A percentile compares a stretch with the other conserved stretches of the same genome.
phyloP scores from a whole-genome alignment of 2,113 vertebrate genomes.

The Danionella cerebrum region DNA sequence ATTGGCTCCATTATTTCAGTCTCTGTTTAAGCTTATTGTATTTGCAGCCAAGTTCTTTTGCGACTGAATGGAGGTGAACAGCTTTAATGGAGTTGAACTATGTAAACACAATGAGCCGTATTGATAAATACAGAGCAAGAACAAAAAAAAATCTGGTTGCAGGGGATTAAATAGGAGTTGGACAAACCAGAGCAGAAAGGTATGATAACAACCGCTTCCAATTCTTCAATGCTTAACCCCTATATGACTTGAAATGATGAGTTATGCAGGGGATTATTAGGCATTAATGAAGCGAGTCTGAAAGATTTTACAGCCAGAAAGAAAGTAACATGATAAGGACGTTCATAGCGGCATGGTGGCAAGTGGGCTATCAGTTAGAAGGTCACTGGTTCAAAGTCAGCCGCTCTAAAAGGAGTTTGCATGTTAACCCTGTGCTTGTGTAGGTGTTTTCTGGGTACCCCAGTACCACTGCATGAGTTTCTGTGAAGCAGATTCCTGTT shows the following conservation, averaged over 20 bases:
- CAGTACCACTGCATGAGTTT: too few species aligned
- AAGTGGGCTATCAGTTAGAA: too few species aligned
- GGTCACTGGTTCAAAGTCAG: too few species aligned
- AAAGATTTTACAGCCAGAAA: conserved; percentile 22
- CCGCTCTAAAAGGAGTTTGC: too few species aligned
- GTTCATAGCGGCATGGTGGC: too few species aligned
- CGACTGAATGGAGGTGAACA: neutral
- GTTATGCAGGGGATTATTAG: conserved; percentile 52
- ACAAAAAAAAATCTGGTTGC: conserved; percentile 41
- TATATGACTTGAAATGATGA: conserved; percentile 52
- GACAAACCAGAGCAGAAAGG: conserved; percentile 27
- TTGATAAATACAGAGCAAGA: neutral
- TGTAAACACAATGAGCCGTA: conserved; percentile 4
- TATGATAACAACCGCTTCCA: conserved; percentile 47
- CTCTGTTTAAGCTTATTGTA: neutral
- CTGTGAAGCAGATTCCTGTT: too few species aligned
- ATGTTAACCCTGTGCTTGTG: too few species aligned
- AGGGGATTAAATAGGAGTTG: conserved; percentile 31
- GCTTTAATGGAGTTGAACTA: neutral
- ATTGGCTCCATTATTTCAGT: neutral
- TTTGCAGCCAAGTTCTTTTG: neutral
- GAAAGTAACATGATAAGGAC: neutral
- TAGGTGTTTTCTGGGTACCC: too few species aligned
- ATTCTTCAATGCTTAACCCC: conserved; percentile 65
- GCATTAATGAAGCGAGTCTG: conserved; percentile 53